phyloP scores from a whole-genome alignment of 1,140 invertebrate genomes.

The Palaemon carinicauda region DNA sequence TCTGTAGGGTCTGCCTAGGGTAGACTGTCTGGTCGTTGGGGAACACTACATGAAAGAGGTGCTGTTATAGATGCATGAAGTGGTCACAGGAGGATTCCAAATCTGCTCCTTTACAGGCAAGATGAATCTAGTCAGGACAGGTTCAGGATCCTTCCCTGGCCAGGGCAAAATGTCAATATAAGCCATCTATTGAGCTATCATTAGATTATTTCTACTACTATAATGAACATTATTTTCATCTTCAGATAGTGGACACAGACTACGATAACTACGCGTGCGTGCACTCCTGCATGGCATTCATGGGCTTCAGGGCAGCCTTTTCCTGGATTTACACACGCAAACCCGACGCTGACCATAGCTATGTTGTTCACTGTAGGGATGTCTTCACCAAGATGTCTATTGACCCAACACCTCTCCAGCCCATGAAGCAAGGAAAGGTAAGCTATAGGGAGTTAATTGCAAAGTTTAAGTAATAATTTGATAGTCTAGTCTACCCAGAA shows the following conservation, averaged over 20 bases:
- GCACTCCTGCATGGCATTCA: constrained; percentile 35
- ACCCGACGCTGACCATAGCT: background rate
- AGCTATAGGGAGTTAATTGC: background rate
- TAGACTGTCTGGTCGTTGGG: too few relatives aligned
- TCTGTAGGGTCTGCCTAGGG: background rate
- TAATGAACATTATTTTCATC: too few relatives aligned
- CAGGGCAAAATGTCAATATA: too few relatives aligned
- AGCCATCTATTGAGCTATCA: too few relatives aligned
- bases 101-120: too few relatives aligned
- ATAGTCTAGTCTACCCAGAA: too few relatives aligned
- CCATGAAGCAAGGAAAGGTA: constrained; percentile 36
- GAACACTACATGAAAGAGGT: too few relatives aligned
- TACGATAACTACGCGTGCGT: constrained; percentile 41
- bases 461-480: too few relatives aligned
- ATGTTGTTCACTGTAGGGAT: constrained; percentile 9
- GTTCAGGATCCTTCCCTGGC: too few relatives aligned
- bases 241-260: constrained; percentile 30
- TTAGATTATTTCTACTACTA: background rate
- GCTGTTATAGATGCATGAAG: too few relatives aligned
- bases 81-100: too few relatives aligned
- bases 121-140: too few relatives aligned
- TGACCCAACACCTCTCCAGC: background rate
- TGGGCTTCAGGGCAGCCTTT: constrained; percentile 42
- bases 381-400: background rate
- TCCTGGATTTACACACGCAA: constrained; percentile 26